phyloP scores from a whole-genome alignment of 2,888 invertebrate genomes.

The Synanthedon myopaeformis region DNA sequence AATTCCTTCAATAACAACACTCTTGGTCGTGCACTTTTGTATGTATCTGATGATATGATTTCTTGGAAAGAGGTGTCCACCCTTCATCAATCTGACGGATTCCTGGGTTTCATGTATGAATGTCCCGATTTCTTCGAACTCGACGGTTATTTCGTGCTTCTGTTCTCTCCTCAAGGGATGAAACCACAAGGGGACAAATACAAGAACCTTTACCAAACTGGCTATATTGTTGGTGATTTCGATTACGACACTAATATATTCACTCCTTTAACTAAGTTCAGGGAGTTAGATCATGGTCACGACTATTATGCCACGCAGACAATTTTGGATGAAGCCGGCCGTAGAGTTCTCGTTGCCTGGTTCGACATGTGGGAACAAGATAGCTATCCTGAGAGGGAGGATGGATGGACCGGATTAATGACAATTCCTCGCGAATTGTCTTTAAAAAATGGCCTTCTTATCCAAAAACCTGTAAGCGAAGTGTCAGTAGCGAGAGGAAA shows the following conservation, averaged over 20 bases:
- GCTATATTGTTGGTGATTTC: slow-evolving; percentile 54
- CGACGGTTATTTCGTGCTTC: slow-evolving; percentile 34
- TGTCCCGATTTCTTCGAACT: slow-evolving; percentile 64
- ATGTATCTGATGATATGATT: slow-evolving; percentile 35
- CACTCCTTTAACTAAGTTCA: slow-evolving; percentile 27
- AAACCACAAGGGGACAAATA: slow-evolving; percentile 36
- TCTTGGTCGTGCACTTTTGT: slow-evolving; percentile 40
- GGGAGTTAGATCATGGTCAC: slow-evolving; percentile 46
- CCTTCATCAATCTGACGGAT: slow-evolving; percentile 37
- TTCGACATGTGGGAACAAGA: slow-evolving; percentile 50
- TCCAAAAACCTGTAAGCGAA: slow-evolving; percentile 37
- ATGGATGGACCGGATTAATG: slow-evolving; percentile 52
- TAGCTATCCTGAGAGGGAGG: slow-evolving; percentile 37
- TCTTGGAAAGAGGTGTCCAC: slow-evolving; percentile 34
- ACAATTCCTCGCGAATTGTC: slow-evolving; percentile 40
- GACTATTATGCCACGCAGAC: slow-evolving; percentile 61
- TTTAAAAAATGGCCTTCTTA: slow-evolving; percentile 22
- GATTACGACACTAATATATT: slow-evolving; percentile 33
- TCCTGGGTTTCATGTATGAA: slow-evolving; percentile 58
- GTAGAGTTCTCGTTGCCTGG: slow-evolving; percentile 50
- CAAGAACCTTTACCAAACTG: slow-evolving; percentile 45
- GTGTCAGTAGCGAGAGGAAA: slow-evolving; percentile 15
- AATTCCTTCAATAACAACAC: slow-evolving; percentile 37
- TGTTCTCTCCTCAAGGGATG: slow-evolving; percentile 58
- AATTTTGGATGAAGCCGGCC: slow-evolving; percentile 21